phyloP scores from a whole-genome alignment of 2,888 invertebrate species.

The Drosophila pegasa region DNA sequence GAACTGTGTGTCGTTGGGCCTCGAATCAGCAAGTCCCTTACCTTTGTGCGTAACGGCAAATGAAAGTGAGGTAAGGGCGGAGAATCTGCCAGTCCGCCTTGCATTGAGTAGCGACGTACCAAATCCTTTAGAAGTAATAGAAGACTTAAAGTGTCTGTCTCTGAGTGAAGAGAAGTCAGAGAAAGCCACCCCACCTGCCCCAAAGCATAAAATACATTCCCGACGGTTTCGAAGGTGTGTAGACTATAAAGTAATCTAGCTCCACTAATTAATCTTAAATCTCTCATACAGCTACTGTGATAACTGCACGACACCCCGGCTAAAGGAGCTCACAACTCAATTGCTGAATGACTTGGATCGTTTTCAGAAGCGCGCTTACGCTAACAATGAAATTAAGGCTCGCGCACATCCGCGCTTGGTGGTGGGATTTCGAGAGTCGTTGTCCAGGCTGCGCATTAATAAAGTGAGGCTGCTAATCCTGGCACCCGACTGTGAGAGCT shows the following conservation, averaged over 20 bases:
- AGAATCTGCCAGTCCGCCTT: background rate
- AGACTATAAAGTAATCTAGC: slow-evolving; percentile 4
- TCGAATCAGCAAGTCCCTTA: background rate
- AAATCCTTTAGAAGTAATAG: slow-evolving; percentile 4
- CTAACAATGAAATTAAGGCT: slow-evolving; percentile 87
- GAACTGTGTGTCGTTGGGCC: background rate
- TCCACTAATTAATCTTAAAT: background rate
- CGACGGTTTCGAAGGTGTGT: slow-evolving; percentile 78
- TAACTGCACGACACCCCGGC: slow-evolving; percentile 86
- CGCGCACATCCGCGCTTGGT: slow-evolving; percentile 87
- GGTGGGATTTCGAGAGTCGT: slow-evolving; percentile 88
- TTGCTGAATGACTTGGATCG: slow-evolving; percentile 86
- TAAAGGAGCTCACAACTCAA: slow-evolving; percentile 85
- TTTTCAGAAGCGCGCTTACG: slow-evolving; percentile 88
- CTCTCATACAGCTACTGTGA: slow-evolving; percentile 86
- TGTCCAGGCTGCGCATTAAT: slow-evolving; percentile 86
- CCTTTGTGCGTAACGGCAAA: background rate
- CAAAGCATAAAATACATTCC: slow-evolving; percentile 63
- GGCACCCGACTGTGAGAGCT: slow-evolving; percentile 88
- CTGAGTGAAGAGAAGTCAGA: background rate
- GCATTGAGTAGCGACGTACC: background rate
- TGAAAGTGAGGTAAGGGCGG: background rate
- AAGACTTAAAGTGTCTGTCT: background rate
- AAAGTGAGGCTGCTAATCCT: slow-evolving; percentile 87
- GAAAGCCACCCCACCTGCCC: background rate